Percentiles rank a stretch among this genome's conserved stretches.
Evolutionary conservation across 2,113 vertebrate genomes (phyloP).

Genomic region (Apteryx owenii): DNA sequence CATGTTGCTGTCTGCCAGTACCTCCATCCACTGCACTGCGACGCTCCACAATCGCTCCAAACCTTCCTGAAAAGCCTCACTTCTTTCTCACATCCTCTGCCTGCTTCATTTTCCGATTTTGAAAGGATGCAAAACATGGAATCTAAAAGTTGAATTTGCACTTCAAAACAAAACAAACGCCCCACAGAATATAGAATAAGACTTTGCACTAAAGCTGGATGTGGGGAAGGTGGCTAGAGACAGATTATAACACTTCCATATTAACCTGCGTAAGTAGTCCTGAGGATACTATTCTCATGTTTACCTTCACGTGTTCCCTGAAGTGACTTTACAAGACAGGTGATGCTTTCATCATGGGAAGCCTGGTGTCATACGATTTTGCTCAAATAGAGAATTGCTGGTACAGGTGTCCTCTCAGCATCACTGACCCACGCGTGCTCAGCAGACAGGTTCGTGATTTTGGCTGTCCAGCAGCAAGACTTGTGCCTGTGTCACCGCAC

Average conservation of each 20-base stretch:
- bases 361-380: not conserved
- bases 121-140: not conserved
- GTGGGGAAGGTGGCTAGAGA: not conserved
- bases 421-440: too few relatives aligned
- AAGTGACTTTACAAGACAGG: not conserved
- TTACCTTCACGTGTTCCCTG: not conserved
- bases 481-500: not conserved
- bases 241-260: not conserved
- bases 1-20: not conserved
- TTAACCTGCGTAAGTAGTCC: not conserved
- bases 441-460: not conserved
- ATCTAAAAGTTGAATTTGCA: not conserved
- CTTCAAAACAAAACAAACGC: too few relatives aligned
- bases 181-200: not conserved
- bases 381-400: not conserved
- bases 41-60: not conserved
- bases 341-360: not conserved
- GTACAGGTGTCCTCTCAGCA: not conserved
- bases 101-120: not conserved
- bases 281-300: not conserved
- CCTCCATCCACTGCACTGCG: not conserved
- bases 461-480: not conserved
- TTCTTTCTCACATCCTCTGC: not conserved
- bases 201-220: not conserved
- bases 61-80: not conserved